Evolutionary conservation across 2,888 invertebrate species (phyloP), one percentile per base, ranked within the genome.

Genomic region (Criorhina ranunculi): DNA sequence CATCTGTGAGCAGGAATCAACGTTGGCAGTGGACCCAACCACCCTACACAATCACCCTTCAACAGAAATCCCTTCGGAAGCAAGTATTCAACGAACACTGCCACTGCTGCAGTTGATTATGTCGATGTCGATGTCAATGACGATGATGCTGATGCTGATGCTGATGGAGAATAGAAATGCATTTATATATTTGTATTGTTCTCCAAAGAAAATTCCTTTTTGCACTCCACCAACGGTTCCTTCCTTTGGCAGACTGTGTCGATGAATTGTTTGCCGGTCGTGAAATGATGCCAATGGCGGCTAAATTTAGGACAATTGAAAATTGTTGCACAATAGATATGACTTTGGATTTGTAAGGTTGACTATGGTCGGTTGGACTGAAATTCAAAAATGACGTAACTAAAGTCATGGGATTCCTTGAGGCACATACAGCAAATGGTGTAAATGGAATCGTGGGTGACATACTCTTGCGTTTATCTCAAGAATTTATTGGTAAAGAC

Each of bases 301-400:
- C 33, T 12, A 66, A 35, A 77, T 77, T 46, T 51, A 60, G 77
- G 64, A 76, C 76, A 81, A 76, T 81, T 76, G 81, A 31, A 77
- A 77, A 77, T 66, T 77, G 82, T 72, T 77, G 77, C 51, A 72
- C 77, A 82, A 72, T 53, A 82, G 64, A 51, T 77, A 69, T 35
- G 59, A 44, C 53, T 60, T 24, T 12, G 19, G 46, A 24, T 40
- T 53, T 57, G 57, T 35, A 60, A 51, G 29, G 24, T 59, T 40
- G 59, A 51, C 70, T 66, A 35, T 42, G 31, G 31, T 46, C 11
- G 44, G 12, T 57, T 72, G 72, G 8, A 59, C 35, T 57, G 17
- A 67, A 67, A 53, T 73, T 80, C 51, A 66, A 57, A 67, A 76
- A 57, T 37, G 51, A 60, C 53, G 57, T 24, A 55, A 80, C 33